A percentile compares a stretch with the other conserved stretches of the same genome.
These are phyloP conservation scores for Halcyon senegalensis DNA, from an alignment of 2,113 vertebrate species.

Conservation along the genomic window DNA sequence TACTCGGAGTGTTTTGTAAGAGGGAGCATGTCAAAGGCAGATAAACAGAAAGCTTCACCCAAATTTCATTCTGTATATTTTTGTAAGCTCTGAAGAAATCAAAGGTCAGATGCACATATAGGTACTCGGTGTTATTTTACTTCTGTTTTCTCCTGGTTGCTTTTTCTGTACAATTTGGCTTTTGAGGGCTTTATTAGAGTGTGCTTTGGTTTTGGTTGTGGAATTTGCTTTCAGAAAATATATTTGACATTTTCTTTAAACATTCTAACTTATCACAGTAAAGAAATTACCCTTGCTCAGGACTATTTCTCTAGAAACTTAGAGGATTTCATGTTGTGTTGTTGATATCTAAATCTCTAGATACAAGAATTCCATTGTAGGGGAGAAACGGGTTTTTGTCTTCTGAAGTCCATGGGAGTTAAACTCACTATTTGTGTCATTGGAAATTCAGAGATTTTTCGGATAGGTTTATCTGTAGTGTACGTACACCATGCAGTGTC, in stretches of 20 bases:
- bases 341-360: neutral
- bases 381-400: neutral
- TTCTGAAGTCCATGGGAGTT: neutral
- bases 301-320: neutral
- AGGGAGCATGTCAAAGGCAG: neutral
- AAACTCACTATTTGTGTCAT: neutral
- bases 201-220: neutral
- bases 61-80: neutral
- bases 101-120: neutral
- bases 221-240: neutral
- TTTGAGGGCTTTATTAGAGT: neutral
- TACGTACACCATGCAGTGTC: neutral
- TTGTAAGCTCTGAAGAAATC: neutral
- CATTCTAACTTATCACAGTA: neutral
- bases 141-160: neutral
- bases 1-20: conserved; percentile 7
- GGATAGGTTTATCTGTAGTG: neutral
- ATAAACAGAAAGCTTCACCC: neutral
- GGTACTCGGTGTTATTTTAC: neutral
- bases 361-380: neutral
- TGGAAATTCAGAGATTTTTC: neutral
- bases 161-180: neutral
- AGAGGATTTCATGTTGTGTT: neutral
- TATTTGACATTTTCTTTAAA: neutral
- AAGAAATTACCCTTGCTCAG: neutral